phyloP scores from a whole-genome alignment of 2,888 invertebrate genomes.

The Abrostola tripartita region DNA sequence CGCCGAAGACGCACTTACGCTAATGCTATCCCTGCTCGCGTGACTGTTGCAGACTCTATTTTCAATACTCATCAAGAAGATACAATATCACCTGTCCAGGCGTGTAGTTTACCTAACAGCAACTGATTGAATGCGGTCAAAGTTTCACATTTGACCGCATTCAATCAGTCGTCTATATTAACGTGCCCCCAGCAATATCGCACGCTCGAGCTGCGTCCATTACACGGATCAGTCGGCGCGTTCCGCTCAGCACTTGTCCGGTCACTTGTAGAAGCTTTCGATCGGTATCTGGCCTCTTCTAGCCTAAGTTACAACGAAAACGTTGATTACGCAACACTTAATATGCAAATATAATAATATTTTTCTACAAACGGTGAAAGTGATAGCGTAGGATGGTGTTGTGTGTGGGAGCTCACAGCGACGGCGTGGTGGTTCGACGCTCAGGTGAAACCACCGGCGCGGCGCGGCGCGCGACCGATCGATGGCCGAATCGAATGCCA shows the following conservation, averaged over 20 bases:
- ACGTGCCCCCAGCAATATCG: constrained; percentile 28
- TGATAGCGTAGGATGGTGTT: constrained; percentile 48
- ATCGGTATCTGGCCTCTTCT: constrained; percentile 1
- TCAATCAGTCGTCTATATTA: constrained; percentile 38
- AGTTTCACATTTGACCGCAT: constrained; percentile 56
- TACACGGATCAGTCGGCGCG: constrained; percentile 37
- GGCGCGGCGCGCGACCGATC: constrained; percentile 51
- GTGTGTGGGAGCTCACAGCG: constrained; percentile 30
- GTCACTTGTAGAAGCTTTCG: constrained; percentile 8
- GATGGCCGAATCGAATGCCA: constrained; percentile 60
- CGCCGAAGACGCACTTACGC: too few relatives aligned
- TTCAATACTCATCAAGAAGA: too few relatives aligned
- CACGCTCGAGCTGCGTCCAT: constrained; percentile 44
- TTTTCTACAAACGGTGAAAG: constrained; percentile 75
- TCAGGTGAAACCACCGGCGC: constrained; percentile 42
- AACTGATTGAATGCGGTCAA: too few relatives aligned
- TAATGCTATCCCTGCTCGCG: too few relatives aligned
- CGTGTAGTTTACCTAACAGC: constrained; percentile 17
- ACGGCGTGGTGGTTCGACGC: constrained; percentile 10
- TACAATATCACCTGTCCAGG: too few relatives aligned
- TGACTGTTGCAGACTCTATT: too few relatives aligned
- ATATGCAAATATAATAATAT: constrained; percentile 67
- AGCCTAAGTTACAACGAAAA: constrained; percentile 3
- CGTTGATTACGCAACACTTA: constrained; percentile 60
- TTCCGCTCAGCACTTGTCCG: background rate